Evolutionary conservation across 53 echinoderm and acorn worm species (phyloP), one percentile per base, ranked within the genome.

Genomic region (Patiria pectinifera): DNA sequence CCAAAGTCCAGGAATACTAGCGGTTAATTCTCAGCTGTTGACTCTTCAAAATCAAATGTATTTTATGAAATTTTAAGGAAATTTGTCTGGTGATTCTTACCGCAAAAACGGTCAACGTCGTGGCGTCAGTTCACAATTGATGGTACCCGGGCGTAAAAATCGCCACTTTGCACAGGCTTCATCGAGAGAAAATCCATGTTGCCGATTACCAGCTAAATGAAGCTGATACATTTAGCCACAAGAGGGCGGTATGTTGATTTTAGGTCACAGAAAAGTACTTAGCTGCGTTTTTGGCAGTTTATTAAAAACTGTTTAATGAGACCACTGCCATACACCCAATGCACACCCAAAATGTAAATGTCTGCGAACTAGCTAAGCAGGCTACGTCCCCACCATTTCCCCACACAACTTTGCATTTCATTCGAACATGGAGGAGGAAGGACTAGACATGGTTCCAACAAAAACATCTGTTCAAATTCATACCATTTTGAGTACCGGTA

Each of bases 101-200:
- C 71, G 16, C 21, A 69, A 90, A 90, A 90, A 90, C 81, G 60
- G 18, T 82, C 66, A 45, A 45, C 24, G 90, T 90, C 90, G 90
- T 90, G 90, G 90, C 90, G 90, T 90, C 90, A 90, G 90, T 90
- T 90, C 81, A 90, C 47, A 80, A 89, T 72, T 11, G 69, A 47
- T 90, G 90, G 90, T 90, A 80, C 62, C 90, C n/a, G 3, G 46
- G 43, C 58, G 9, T 16, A 75, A 79, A 79, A 79, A 4, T 76
- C 21, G 4, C 14, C 19, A 74, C 2, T 23, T 48, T 22, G 43
- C 48, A 58, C 19, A 45, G 74, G 18, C 44, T 47, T 85, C 12
- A 18, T 18, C 45, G 63, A 11, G 11, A 11, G 44, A 23, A 12
- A 78, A 69, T 48, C 63, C 16, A 80, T 23, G 61, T 44, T 79